Percentiles rank a stretch among this genome's conserved stretches.
Evolutionary conservation across 2,888 invertebrate species (phyloP).

Genomic region (Microctonus aethiopoides): DNA sequence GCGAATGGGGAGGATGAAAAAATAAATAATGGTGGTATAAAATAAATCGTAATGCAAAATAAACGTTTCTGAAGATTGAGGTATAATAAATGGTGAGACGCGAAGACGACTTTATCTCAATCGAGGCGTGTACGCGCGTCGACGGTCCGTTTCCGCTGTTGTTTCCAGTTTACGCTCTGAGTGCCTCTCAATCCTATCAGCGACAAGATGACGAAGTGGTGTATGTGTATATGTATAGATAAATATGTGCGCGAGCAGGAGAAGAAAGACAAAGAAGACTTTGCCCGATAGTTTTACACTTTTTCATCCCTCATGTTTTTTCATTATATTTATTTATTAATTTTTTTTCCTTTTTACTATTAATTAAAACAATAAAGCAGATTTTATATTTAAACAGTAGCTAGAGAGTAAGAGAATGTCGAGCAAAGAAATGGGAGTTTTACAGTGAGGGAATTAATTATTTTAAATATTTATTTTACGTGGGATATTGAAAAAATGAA

Average conservation of each 20-base stretch:
- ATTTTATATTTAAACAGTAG: not conserved
- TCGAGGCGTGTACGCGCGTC: conserved; percentile 57
- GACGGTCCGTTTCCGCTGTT: conserved; percentile 60
- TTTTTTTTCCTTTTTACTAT: not conserved
- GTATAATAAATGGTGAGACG: conserved; percentile 38
- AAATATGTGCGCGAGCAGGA: not conserved
- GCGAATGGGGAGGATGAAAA: not conserved
- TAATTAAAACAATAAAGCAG: not conserved
- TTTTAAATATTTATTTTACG: too few species aligned
- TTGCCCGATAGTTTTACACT: conserved; percentile 6
- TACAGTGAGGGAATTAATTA: not conserved
- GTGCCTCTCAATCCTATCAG: conserved; percentile 64
- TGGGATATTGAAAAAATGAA: too few species aligned
- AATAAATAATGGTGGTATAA: not conserved
- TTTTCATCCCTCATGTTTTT: not conserved
- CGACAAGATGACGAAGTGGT: conserved; percentile 46
- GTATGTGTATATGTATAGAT: not conserved
- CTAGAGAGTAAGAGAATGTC: not conserved
- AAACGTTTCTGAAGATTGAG: conserved; percentile 4
- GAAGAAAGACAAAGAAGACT: conserved; percentile 10
- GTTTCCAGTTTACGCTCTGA: conserved; percentile 64
- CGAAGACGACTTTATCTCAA: conserved; percentile 60
- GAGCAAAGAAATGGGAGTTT: not conserved
- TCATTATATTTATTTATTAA: not conserved
- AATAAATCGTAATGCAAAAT: conserved; percentile 5